Conservation (phyloP, 2,797 vertebrate genomes). For the Benthosema pterotum region DNA sequence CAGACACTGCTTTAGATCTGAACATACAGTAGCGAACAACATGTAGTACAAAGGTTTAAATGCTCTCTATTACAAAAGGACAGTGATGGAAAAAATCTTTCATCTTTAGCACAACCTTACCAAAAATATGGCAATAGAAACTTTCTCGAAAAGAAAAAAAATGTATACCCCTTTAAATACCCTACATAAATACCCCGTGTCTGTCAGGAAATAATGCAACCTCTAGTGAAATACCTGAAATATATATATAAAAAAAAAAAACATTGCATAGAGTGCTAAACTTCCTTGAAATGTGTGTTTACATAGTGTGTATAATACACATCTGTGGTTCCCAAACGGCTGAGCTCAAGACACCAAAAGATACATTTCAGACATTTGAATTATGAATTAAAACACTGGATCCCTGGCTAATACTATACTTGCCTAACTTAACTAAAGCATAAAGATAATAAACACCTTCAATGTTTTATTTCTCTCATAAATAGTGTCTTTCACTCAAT, state of each 20-base stretch:
- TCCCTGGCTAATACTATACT: no score
- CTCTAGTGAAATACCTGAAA: constrained; percentile 43
- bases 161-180: constrained; percentile 2
- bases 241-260: no score
- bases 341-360: no score
- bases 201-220: constrained; percentile 58
- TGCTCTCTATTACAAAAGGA: constrained; percentile 32
- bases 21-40: constrained; percentile 22
- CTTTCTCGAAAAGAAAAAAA: constrained; percentile 46
- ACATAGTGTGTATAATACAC: not conserved
- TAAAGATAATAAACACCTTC: no score
- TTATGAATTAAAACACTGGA: no score
- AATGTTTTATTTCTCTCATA: no score
- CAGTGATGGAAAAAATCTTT: constrained; percentile 19
- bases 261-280: constrained; percentile 69
- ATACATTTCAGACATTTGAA: constrained; percentile 32
- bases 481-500: no score
- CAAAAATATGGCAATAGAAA: constrained; percentile 54
- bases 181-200: constrained; percentile 72
- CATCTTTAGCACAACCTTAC: constrained; percentile 11
- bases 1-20: constrained; percentile 25
- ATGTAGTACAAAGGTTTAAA: constrained; percentile 12
- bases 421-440: no score
- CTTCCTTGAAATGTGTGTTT: constrained; percentile 35
- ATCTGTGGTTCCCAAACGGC: no score